phyloP scores from a whole-genome alignment of 2,797 vertebrate species.

The Falco berigora region DNA sequence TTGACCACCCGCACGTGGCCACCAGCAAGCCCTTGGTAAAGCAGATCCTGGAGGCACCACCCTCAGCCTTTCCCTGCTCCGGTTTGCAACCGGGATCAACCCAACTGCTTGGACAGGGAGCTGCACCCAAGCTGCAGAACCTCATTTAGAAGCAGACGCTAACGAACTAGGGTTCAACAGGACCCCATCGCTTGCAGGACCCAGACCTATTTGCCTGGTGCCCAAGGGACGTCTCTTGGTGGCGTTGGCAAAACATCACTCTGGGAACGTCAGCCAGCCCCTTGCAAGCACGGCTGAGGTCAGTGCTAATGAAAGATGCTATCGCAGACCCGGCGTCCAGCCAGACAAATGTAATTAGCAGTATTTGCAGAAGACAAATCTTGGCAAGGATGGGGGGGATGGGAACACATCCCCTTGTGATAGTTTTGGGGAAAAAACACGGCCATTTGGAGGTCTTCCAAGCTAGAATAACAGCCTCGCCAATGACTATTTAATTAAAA shows the following conservation, averaged over 20 bases:
- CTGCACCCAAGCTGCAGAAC: neutral
- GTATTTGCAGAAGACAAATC: slow-evolving; percentile 47
- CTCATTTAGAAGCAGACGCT: neutral
- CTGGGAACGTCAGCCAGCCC: neutral
- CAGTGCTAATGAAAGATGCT: slow-evolving; percentile 65
- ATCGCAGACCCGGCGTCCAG: slow-evolving; percentile 19
- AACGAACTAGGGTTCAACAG: neutral
- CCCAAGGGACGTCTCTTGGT: neutral
- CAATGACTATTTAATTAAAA: slow-evolving; percentile 69
- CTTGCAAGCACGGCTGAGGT: slow-evolving; percentile 10
- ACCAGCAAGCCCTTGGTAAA: neutral
- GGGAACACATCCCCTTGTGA: slow-evolving; percentile 1
- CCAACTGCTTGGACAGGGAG: neutral
- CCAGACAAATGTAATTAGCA: slow-evolving; percentile 55
- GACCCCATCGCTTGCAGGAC: neutral
- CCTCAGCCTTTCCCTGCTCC: neutral
- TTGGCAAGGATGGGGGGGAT: neutral
- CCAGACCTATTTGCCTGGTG: neutral
- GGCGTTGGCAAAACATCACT: accelerated
- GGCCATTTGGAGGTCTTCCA: slow-evolving; percentile 66
- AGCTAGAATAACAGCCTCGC: slow-evolving; percentile 24
- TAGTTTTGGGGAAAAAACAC: slow-evolving; percentile 44
- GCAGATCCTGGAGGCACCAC: neutral
- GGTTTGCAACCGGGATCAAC: neutral
- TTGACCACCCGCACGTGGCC: accelerated